Conservation (phyloP, 2,888 invertebrate species). For the Coremacera marginata region DNA sequence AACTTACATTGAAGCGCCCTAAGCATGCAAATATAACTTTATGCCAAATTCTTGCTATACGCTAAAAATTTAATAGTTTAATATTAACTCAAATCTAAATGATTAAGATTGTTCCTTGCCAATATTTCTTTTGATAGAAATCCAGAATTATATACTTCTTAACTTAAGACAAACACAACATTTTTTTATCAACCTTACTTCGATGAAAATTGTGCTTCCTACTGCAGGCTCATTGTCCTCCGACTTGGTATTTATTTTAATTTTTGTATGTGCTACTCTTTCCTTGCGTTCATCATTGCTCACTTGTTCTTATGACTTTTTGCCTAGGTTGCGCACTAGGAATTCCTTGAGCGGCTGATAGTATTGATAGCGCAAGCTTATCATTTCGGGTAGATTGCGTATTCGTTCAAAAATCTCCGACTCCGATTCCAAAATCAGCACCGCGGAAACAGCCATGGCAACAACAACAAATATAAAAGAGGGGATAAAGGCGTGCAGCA, state of each 20-base stretch:
- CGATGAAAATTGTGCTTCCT: neutral
- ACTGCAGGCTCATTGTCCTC: neutral
- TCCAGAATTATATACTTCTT: neutral
- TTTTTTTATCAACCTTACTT: slow-evolving; percentile 4
- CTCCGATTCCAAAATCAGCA: slow-evolving; percentile 84
- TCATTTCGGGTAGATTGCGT: slow-evolving; percentile 82
- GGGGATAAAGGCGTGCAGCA: slow-evolving; percentile 81
- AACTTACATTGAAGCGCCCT: too few species aligned
- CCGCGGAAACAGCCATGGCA: slow-evolving; percentile 76
- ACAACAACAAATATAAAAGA: slow-evolving; percentile 82
- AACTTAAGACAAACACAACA: slow-evolving; percentile 17
- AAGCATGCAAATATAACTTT: too few species aligned
- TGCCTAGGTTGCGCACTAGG: slow-evolving; percentile 58
- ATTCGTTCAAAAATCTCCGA: slow-evolving; percentile 78
- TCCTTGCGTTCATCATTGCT: neutral
- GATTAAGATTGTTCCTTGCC: slow-evolving; percentile 11
- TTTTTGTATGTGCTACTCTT: neutral
- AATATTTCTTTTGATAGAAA: neutral
- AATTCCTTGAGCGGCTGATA: slow-evolving; percentile 85
- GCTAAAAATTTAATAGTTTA: neutral
- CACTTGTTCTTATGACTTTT: slow-evolving; percentile 49
- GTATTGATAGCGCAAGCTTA: slow-evolving; percentile 81
- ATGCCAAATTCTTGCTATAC: too few species aligned
- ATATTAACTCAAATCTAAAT: neutral
- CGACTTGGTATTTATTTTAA: neutral